phyloP scores from a whole-genome alignment of 2,113 vertebrate genomes.

The Spilogale gracilis region DNA sequence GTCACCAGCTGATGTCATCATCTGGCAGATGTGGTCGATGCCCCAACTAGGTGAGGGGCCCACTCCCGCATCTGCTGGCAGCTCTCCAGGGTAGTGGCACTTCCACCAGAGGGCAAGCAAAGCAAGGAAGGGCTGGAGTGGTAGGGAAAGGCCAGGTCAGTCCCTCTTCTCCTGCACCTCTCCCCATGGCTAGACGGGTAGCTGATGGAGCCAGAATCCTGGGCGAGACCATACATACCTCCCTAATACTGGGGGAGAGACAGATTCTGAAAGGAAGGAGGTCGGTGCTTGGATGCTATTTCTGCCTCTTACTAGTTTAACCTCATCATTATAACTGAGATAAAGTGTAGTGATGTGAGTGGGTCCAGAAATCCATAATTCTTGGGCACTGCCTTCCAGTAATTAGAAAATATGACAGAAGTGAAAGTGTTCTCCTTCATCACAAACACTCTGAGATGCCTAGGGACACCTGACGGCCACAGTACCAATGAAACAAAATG shows the following conservation, averaged over 20 bases:
- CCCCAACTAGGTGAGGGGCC: neutral
- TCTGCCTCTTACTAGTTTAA: neutral
- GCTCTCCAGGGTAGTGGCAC: neutral
- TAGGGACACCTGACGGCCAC: neutral
- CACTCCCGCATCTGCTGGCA: neutral
- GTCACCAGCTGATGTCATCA: neutral
- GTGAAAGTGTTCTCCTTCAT: neutral
- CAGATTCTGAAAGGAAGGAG: neutral
- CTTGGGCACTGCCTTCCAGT: neutral
- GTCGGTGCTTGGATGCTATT: neutral
- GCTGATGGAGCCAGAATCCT: neutral
- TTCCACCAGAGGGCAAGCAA: constrained; percentile 63
- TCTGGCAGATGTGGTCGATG: neutral
- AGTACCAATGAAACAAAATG: neutral
- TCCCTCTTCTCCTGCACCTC: neutral
- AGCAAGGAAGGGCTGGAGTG: neutral
- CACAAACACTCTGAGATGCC: neutral
- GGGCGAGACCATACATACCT: neutral
- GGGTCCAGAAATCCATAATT: neutral
- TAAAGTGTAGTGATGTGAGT: neutral
- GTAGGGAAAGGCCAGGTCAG: neutral
- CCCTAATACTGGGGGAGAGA: neutral
- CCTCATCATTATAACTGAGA: neutral
- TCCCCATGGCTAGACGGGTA: neutral
- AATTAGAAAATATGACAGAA: neutral